Conservation (phyloP, 35 echinoderm and acorn worm genomes). For the Amphiura filiformis region DNA sequence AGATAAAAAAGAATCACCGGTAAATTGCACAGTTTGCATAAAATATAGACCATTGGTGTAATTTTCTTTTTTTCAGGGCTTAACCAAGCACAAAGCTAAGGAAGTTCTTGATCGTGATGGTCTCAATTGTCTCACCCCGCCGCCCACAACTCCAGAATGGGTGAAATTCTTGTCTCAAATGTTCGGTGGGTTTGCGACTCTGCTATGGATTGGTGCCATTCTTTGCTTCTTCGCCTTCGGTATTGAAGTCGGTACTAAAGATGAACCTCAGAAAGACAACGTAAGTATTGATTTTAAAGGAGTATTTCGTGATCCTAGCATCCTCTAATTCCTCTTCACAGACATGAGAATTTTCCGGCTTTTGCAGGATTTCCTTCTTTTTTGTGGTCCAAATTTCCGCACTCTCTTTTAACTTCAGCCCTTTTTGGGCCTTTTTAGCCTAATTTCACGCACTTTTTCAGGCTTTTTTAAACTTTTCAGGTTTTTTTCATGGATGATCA, state of each 20-base stretch:
- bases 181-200: slow-evolving; percentile 93
- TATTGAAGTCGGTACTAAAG: slow-evolving; percentile 63
- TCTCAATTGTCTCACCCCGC: slow-evolving; percentile 78
- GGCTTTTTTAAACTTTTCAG: too few relatives aligned
- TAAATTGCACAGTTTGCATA: neutral
- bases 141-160: slow-evolving; percentile 95
- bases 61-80: slow-evolving; percentile 46
- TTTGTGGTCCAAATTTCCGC: too few relatives aligned
- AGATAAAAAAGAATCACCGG: neutral
- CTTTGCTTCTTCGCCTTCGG: slow-evolving; percentile 88
- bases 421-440: too few relatives aligned
- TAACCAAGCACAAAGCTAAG: slow-evolving; percentile 57
- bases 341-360: too few relatives aligned
- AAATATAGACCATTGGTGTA: neutral
- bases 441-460: too few relatives aligned
- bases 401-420: too few relatives aligned
- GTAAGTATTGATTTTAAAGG: slow-evolving; percentile 67
- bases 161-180: slow-evolving; percentile 93
- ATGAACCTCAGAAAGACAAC: slow-evolving; percentile 82
- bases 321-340: too few relatives aligned
- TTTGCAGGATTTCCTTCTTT: too few relatives aligned
- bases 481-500: too few relatives aligned
- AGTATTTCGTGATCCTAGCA: too few relatives aligned
- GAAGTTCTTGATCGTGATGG: slow-evolving; percentile 89
- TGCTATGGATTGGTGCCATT: slow-evolving; percentile 85